phyloP scores from a whole-genome alignment of 2,888 invertebrate genomes.

The Pterostichus niger region DNA sequence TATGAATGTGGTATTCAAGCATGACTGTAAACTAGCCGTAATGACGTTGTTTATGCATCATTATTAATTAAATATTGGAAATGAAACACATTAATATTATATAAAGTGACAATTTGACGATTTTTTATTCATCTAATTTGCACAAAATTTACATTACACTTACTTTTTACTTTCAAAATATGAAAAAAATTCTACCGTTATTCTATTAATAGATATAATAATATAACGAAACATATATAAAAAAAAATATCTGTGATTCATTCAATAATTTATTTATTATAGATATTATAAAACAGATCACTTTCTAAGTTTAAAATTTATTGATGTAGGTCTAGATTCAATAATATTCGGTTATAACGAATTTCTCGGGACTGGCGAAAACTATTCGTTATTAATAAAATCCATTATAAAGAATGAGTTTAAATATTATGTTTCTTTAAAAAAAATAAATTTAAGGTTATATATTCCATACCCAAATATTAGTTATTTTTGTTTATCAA shows the following conservation, averaged over 20 bases:
- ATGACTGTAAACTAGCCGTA: slow-evolving; percentile 22
- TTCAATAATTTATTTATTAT: slow-evolving; percentile 21
- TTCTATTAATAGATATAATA: slow-evolving; percentile 5
- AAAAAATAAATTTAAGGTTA: too few relatives aligned
- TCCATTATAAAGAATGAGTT: too few relatives aligned
- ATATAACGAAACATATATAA: neutral
- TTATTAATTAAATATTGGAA: slow-evolving; percentile 11
- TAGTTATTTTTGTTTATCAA: too few relatives aligned
- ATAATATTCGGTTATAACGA: too few relatives aligned
- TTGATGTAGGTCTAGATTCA: too few relatives aligned
- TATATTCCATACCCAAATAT: too few relatives aligned
- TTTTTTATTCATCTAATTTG: slow-evolving; percentile 13
- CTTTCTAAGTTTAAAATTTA: neutral
- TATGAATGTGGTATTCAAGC: neutral
- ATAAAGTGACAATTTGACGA: slow-evolving; percentile 31
- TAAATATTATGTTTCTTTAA: too few relatives aligned
- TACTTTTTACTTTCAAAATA: slow-evolving; percentile 46
- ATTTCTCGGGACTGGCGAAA: too few relatives aligned
- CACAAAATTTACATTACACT: slow-evolving; percentile 18
- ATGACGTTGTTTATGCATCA: slow-evolving; percentile 16
- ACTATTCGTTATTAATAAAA: too few relatives aligned
- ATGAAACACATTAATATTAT: neutral
- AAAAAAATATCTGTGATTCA: neutral
- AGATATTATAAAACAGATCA: neutral
- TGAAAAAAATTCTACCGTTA: slow-evolving; percentile 27